Percentiles rank a stretch among this genome's conserved stretches.
Conservation (phyloP, 1,140 invertebrate species). For the Orchesella cincta region DNA sequence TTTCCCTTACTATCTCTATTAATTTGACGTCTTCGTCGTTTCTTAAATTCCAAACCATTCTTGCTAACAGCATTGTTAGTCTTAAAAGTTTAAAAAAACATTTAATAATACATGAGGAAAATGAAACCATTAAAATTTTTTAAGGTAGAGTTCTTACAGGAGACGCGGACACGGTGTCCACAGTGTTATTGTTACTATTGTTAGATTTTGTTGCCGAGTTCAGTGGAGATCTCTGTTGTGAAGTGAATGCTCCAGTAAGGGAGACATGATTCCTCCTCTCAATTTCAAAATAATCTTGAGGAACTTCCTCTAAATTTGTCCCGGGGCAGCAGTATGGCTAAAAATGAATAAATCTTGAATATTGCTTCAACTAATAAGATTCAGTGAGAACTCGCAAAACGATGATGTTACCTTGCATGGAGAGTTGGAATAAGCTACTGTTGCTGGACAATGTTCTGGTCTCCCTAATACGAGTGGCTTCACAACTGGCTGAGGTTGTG, state of each 20-base stretch:
- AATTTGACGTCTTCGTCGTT: slow-evolving; percentile 37
- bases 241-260: not conserved
- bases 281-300: slow-evolving; percentile 33
- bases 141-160: slow-evolving; percentile 28
- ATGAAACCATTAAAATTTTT: not conserved
- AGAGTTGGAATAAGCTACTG: not conserved
- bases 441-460: slow-evolving; percentile 36
- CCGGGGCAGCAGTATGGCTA: slow-evolving; percentile 45
- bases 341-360: not conserved
- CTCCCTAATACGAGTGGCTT: slow-evolving; percentile 40
- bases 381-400: not conserved
- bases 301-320: slow-evolving; percentile 31
- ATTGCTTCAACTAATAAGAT: not conserved
- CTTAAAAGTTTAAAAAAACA: slow-evolving; percentile 19
- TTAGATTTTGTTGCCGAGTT: not conserved
- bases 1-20: slow-evolving; percentile 36
- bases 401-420: slow-evolving; percentile 39
- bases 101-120: not conserved
- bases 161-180: slow-evolving; percentile 30
- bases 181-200: slow-evolving; percentile 33
- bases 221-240: not conserved
- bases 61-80: slow-evolving; percentile 37
- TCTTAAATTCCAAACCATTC: slow-evolving; percentile 42
- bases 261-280: slow-evolving; percentile 40
- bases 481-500: not conserved